phyloP scores from a whole-genome alignment of 2,797 vertebrate species.

The Malurus splendens region DNA sequence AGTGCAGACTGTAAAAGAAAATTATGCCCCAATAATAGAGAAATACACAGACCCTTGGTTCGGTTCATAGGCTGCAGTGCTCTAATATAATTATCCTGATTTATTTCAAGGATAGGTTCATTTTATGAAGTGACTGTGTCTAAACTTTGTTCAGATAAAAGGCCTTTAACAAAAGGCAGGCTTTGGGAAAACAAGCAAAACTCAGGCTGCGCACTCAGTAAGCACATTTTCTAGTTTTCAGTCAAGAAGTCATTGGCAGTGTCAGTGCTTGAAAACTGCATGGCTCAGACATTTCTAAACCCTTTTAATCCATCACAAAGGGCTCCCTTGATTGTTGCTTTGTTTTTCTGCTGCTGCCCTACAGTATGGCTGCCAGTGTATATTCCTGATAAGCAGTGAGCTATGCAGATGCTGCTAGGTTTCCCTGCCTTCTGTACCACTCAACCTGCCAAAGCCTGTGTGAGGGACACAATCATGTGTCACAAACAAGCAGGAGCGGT shows the following conservation, averaged over 20 bases:
- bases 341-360: slow-evolving; percentile 74
- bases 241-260: slow-evolving; percentile 72
- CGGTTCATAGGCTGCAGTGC: slow-evolving; percentile 32
- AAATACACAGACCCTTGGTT: slow-evolving; percentile 27
- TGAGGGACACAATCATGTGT: not conserved
- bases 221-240: slow-evolving; percentile 68
- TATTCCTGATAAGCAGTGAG: slow-evolving; percentile 74
- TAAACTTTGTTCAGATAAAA: slow-evolving; percentile 66
- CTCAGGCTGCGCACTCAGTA: slow-evolving; percentile 49
- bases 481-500: not conserved
- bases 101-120: slow-evolving; percentile 66
- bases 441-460: slow-evolving; percentile 52
- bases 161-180: slow-evolving; percentile 59
- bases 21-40: slow-evolving; percentile 50
- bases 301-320: slow-evolving; percentile 78
- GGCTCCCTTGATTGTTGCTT: slow-evolving; percentile 72
- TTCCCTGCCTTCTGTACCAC: slow-evolving; percentile 31
- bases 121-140: slow-evolving; percentile 29
- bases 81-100: slow-evolving; percentile 66
- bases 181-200: slow-evolving; percentile 56
- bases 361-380: slow-evolving; percentile 74
- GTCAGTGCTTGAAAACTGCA: slow-evolving; percentile 67
- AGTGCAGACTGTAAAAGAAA: slow-evolving; percentile 55
- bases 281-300: slow-evolving; percentile 75
- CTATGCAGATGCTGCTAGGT: slow-evolving; percentile 61